Evolutionary conservation across 2,888 invertebrate genomes (phyloP).

Genomic region (Ganaspis brasiliensis): DNA sequence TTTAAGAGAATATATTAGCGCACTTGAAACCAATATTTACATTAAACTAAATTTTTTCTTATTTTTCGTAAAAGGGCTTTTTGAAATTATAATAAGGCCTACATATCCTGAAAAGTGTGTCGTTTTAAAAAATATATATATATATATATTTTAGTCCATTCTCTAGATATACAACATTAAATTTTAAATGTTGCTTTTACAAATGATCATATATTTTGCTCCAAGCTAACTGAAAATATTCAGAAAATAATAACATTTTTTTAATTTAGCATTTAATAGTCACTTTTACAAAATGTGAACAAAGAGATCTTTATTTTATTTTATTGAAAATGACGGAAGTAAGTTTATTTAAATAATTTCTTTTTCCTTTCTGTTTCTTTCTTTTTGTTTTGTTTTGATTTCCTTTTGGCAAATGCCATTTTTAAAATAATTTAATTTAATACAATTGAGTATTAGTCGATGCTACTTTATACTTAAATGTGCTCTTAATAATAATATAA

Average conservation of each 20-base stretch:
- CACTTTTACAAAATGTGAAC: not conserved
- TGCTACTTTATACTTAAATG: too few species aligned
- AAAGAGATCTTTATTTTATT: not conserved
- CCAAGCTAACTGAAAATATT: not conserved
- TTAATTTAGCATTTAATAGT: not conserved
- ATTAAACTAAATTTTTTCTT: too few species aligned
- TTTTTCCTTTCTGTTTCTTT: not conserved
- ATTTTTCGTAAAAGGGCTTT: too few species aligned
- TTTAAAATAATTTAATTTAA: too few species aligned
- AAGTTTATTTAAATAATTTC: not conserved
- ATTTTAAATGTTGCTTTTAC: slow-evolving; percentile 14
- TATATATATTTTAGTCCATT: too few species aligned
- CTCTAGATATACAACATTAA: not conserved
- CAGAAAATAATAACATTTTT: not conserved
- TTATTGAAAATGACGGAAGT: not conserved
- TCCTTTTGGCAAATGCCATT: too few species aligned
- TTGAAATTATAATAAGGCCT: not conserved
- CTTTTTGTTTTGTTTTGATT: too few species aligned
- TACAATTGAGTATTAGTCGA: too few species aligned
- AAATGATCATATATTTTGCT: slow-evolving; percentile 17
- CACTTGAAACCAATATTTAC: not conserved
- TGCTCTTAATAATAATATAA: too few species aligned
- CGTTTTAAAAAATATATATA: too few species aligned
- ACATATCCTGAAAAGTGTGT: not conserved
- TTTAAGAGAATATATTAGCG: slow-evolving; percentile 39